These are phyloP conservation scores for Dione juno DNA, from an alignment of 2,888 invertebrate species.

Conservation along the genomic window DNA sequence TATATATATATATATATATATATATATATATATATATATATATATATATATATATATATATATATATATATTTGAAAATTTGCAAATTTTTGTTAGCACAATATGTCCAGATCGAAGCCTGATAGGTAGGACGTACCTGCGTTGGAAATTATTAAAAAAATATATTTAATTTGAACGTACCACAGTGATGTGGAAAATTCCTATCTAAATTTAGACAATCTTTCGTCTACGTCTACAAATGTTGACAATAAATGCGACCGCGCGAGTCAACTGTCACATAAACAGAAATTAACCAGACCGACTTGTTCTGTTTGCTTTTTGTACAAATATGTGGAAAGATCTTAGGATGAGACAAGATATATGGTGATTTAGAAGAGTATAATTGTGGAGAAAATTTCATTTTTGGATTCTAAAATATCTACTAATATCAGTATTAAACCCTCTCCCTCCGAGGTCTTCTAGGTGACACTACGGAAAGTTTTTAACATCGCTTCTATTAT, in stretches of 20 bases:
- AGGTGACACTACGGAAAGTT: no score
- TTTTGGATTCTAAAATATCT: no score
- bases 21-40: no score
- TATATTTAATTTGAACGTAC: background rate
- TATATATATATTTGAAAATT: no score
- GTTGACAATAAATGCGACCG: constrained; percentile 18
- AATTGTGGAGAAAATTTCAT: background rate
- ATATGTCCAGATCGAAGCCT: no score
- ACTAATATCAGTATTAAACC: no score
- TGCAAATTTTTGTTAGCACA: no score
- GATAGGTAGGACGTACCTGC: background rate
- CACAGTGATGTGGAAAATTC: constrained; percentile 25
- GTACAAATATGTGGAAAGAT: constrained; percentile 25
- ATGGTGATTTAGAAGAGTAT: constrained; percentile 17
- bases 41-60: no score
- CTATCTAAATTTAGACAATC: constrained; percentile 30
- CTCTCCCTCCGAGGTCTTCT: no score
- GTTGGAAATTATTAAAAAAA: background rate
- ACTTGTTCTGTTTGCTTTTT: constrained; percentile 24
- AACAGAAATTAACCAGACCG: constrained; percentile 34
- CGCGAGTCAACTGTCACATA: constrained; percentile 30
- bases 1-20: no score
- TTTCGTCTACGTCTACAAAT: constrained; percentile 25
- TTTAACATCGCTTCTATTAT: no score
- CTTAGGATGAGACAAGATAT: constrained; percentile 17